Evolutionary conservation across 2,888 invertebrate genomes (phyloP), one percentile per base, ranked within the genome.

Genomic region (Notocelia uddmanniana): DNA sequence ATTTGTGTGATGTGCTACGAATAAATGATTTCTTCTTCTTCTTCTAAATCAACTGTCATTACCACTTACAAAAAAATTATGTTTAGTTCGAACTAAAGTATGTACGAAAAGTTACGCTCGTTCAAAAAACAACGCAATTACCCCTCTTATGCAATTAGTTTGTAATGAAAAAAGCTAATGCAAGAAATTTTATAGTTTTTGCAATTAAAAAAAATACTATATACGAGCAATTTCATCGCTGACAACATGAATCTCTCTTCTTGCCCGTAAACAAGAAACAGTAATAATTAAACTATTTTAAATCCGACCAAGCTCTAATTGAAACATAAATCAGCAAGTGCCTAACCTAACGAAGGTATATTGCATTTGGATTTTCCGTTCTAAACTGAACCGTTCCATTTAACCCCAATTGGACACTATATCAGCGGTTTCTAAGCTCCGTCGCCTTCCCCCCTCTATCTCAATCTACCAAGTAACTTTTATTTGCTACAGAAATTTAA

Each of bases 351-450:
- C 21, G n/a, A 23, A 19, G 23, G 23, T 59, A 45, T 34, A 58
- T 50, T 50, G 34, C 68, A 48, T 11, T 67, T 48, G 26, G 67
- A 67, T 57, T 66, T 57, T 31, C 66, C 31, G 55, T 26, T 31
- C 45, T 50, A 48, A 50, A 31, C 45, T 34, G 68, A 50, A 21
- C 45, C 63, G 52, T 62, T 55, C 62, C 69, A 63, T 69, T 69
- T 57, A 63, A 69, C 34, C 48, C 57, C 55, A 57, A 64, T 70
- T 64, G 63, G 64, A 58, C 57, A 19, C 69, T 63, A 58, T 58
- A 70, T 64, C 63, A 63, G 41, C 19, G 68, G 52, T 60, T 68
- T 52, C 68, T 59, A 52, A 59, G 60, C 69, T 34, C 45, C 68
- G 9, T 18, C 62, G 34, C 31, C 9, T n/a, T n/a, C n/a, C 62